Conservation (phyloP, 2,888 invertebrate species). For the Aphodius sticticus region DNA sequence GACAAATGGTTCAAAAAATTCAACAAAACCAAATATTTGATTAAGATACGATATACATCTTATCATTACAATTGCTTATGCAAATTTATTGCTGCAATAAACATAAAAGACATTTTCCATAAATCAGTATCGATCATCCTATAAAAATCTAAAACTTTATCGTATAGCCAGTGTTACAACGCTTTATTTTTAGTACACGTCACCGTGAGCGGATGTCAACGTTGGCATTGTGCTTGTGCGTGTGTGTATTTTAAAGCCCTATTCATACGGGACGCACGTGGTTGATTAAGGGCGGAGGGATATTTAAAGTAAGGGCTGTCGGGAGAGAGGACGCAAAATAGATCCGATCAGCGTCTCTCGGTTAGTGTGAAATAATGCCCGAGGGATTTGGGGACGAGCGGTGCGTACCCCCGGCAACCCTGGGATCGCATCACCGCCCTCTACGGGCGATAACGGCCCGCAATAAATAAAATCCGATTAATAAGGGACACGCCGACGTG, state of each 20-base stretch:
- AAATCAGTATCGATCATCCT: no score
- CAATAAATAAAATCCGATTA: conserved; percentile 45
- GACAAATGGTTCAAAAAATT: no score
- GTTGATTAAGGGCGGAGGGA: conserved; percentile 43
- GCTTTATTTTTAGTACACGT: not conserved
- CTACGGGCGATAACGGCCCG: conserved; percentile 42
- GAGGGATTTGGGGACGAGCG: conserved; percentile 48
- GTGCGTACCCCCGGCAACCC: conserved; percentile 9
- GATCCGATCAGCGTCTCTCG: conserved; percentile 55
- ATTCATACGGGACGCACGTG: conserved; percentile 26
- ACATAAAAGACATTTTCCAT: no score
- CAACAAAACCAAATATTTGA: no score
- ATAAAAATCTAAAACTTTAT: not conserved
- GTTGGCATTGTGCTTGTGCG: not conserved
- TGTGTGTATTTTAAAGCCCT: conserved; percentile 16
- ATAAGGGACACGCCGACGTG: conserved; percentile 45
- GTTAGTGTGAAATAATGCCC: conserved; percentile 60
- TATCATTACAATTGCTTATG: no score
- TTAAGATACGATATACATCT: no score
- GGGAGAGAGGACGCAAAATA: conserved; percentile 44
- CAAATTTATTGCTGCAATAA: no score
- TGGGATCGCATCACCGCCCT: conserved; percentile 15
- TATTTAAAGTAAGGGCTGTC: conserved; percentile 49
- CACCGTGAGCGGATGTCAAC: not conserved
- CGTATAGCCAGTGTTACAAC: not conserved